Evolutionary conservation across 2,888 invertebrate species (phyloP), one percentile per base, ranked within the genome.

Genomic region (Leptopilina myrica): DNA sequence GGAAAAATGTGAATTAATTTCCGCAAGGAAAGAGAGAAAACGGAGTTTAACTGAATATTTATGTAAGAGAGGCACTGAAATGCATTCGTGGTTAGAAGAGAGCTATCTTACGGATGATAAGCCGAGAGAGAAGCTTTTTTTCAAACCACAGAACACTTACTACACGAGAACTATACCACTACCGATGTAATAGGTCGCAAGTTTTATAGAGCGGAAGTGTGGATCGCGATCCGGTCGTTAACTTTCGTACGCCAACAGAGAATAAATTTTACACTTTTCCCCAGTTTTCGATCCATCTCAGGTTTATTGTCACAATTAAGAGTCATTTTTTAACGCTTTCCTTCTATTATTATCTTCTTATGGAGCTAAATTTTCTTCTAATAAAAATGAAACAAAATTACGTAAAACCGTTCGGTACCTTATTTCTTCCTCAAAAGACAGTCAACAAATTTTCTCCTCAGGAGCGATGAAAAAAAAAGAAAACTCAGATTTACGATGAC

Each of bases 201-300:
- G 56, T 73, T 73, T 49, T 73, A 56, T 73, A 73, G 73, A 73
- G 73, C 73, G 73, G 73, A 73, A 73, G 73, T 73, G 69, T 56
- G 73, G 56, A 73, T 73, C 73, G 73, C 56, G 73, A 73, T 73
- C 73, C 73, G 73, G 73, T 73, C 73, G 56, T 73, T 73, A 73
- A 73, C 73, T 73, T 73, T 73, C n/a, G 73, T 73, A 14, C 73
- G 33, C 40, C 53, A 69, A 26, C 56, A 56, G 33, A 53, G 73
- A 33, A 56, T 73, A 73, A 14, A 69, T 53, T 69, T 53, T 20
- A 69, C 20, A 53, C 53, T 73, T 56, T 56, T 73, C 56, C 56
- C 1, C 8, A 33, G 53, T 33, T 26, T 20, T 56, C 33, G 5
- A 73, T 56, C 56, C 8, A 3, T 26, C 33, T 26, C 15, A 20